Conservation (phyloP, 2,797 vertebrate genomes). For the Sylvia borin region DNA sequence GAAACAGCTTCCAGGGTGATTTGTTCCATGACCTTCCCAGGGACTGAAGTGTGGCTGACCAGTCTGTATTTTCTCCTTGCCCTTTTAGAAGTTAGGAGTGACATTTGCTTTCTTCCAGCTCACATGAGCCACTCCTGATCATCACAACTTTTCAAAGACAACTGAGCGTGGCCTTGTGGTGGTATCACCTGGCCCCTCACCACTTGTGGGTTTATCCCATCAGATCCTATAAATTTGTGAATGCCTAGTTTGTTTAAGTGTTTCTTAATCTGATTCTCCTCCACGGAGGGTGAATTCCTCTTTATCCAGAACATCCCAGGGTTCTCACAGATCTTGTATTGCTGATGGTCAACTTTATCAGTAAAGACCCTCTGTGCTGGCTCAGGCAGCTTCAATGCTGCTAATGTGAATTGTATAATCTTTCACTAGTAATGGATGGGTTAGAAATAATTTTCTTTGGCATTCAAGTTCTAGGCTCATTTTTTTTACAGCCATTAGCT, state of each 20-base stretch:
- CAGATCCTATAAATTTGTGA: not conserved
- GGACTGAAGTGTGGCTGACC: not conserved
- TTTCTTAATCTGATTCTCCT: not conserved
- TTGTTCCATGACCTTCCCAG: not conserved
- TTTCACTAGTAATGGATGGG: not conserved
- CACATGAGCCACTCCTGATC: not conserved
- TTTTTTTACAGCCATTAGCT: not conserved
- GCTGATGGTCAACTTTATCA: not conserved
- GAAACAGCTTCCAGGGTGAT: not conserved
- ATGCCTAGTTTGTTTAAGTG: not conserved
- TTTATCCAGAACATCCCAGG: not conserved
- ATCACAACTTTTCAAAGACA: not conserved
- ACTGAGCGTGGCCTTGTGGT: not conserved
- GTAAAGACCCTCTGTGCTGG: not conserved
- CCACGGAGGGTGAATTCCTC: rapidly evolving
- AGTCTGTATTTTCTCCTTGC: not conserved
- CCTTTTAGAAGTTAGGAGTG: not conserved
- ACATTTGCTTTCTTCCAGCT: not conserved
- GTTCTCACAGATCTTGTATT: not conserved
- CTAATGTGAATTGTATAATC: not conserved
- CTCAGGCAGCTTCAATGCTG: not conserved
- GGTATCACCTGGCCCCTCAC: not conserved
- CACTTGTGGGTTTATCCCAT: not conserved
- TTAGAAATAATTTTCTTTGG: not conserved
- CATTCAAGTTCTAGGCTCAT: not conserved